Evolutionary conservation across 2,797 vertebrate genomes (phyloP), one percentile per base, ranked within the genome.

Genomic region (Acrocephalus scirpaceus): DNA sequence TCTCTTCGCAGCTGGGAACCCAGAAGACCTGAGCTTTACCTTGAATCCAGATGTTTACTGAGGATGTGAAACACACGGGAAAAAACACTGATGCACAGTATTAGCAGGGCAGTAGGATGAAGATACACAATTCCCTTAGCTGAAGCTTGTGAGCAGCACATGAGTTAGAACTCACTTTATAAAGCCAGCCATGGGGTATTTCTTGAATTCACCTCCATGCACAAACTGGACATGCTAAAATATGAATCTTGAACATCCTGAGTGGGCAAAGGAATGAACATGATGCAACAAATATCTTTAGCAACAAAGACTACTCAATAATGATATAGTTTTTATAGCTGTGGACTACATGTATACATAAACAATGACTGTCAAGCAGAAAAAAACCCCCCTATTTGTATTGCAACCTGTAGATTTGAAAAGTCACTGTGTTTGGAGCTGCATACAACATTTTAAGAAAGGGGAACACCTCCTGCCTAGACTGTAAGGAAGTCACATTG

Each of bases 81-180:
- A 50, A 88, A 85, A 5, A 0, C n/a, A 21, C 19, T 8, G 50
- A 48, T 8, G 10, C 22, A 12, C 5, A 7, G 17, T 5, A 50
- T 11, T 30, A 29, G 25, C 60, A 72, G 57, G 67, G 25, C 30
- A 79, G 32, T 9, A 64, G 25, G 27, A 72, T 16, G 21, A 32
- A 53, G 54, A 40, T 9, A 10, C 1, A 0, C 0, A 60, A 9
- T 34, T 82, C 47, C 42, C 29, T n/a, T 40, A 66, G 53, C 0
- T 50, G 47, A 56, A 66, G 36, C 36, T 60, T 57, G 23, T 45
- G 61, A 74, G 38, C 23, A 42, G 32, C 1, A 4, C 48, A 20
- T 34, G 3, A 16, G 16, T 70, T 57, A 64, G 13, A 89, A 60
- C 8, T 45, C n/a, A 26, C 15, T 42, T 62, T 2, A 11, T 62